Conservation (phyloP, 2,113 vertebrate species). For the Brachypteracias leptosomus region DNA sequence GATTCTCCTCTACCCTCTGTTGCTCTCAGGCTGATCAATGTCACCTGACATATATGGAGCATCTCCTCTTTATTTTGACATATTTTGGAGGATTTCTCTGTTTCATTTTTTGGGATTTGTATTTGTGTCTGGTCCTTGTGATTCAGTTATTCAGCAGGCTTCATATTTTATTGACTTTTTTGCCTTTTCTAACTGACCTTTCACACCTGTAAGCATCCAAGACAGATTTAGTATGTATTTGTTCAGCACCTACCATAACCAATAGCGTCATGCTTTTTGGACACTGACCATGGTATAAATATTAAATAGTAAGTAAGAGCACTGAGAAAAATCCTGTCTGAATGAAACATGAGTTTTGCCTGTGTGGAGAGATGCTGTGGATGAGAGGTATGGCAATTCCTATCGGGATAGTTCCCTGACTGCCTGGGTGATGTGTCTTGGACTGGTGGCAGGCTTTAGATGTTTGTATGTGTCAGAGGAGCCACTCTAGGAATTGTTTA, state of each 20-base stretch:
- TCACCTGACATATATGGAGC: not conserved
- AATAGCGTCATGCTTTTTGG: not conserved
- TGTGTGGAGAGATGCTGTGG: not conserved
- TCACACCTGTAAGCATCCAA: not conserved
- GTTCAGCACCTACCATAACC: not conserved
- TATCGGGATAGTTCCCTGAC: not conserved
- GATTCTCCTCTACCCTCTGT: not conserved
- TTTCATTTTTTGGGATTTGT: not conserved
- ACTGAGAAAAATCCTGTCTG: not conserved
- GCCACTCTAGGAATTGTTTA: not conserved
- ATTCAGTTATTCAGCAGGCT: not conserved
- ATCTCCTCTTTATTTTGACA: not conserved
- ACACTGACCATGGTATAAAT: not conserved
- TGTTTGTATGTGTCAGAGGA: not conserved
- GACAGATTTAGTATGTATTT: slow-evolving; percentile 1
- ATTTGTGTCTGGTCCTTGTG: not conserved
- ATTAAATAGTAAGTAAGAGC: slow-evolving; percentile 4
- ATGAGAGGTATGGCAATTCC: not conserved
- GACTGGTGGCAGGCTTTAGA: not conserved
- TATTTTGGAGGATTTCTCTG: not conserved
- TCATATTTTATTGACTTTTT: not conserved
- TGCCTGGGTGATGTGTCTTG: not conserved
- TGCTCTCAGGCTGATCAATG: not conserved
- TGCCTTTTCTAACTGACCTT: slow-evolving; percentile 13
- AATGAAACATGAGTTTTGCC: slow-evolving; percentile 10